These are phyloP conservation scores for Argyra leucocephala DNA, from an alignment of 2,888 invertebrate genomes.

Conservation along the genomic window DNA sequence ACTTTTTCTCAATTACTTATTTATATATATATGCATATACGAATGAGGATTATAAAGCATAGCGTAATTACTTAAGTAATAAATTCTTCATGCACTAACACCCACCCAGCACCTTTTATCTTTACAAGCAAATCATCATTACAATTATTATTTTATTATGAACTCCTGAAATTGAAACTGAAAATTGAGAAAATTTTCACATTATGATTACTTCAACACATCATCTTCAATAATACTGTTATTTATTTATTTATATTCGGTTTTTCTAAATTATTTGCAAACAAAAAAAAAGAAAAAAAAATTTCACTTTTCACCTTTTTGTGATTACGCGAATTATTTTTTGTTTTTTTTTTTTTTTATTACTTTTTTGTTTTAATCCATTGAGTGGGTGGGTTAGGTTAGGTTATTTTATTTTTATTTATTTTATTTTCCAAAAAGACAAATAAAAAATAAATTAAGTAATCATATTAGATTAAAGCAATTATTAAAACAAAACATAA, in stretches of 20 bases:
- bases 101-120: background rate
- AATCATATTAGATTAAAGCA: too few relatives aligned
- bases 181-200: background rate
- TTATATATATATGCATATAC: too few relatives aligned
- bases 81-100: background rate
- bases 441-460: too few relatives aligned
- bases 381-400: too few relatives aligned
- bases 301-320: conserved; percentile 2
- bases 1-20: too few relatives aligned
- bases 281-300: background rate
- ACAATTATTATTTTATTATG: background rate
- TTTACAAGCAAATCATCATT: background rate
- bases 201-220: background rate
- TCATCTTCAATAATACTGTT: background rate
- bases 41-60: background rate
- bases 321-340: background rate
- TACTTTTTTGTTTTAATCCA: background rate
- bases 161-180: background rate
- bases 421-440: too few relatives aligned
- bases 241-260: background rate
- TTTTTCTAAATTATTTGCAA: background rate
- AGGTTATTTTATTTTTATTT: too few relatives aligned
- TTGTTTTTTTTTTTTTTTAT: background rate
- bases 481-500: too few relatives aligned
- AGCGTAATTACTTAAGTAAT: background rate